Conservation (phyloP, 2,888 invertebrate species). For the Chalcis sispes region DNA sequence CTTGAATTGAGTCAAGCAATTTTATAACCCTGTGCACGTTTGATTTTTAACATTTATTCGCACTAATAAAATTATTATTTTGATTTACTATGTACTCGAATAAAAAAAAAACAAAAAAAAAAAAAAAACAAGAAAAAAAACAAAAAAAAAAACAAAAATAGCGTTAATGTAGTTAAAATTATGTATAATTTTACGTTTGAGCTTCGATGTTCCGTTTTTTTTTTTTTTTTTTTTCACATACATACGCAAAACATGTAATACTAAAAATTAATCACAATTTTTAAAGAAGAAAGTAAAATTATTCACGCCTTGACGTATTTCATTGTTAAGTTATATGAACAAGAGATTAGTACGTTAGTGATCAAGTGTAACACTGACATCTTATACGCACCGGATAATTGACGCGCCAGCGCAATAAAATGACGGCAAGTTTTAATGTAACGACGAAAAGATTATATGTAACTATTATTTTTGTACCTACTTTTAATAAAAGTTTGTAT, state of each 20-base stretch:
- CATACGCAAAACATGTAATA: slow-evolving; percentile 3
- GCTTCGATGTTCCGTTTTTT: slow-evolving; percentile 10
- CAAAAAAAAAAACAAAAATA: not conserved
- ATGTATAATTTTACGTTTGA: slow-evolving; percentile 18
- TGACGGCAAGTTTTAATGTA: slow-evolving; percentile 61
- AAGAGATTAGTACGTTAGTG: slow-evolving; percentile 13
- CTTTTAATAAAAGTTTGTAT: slow-evolving; percentile 74
- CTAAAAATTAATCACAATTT: slow-evolving; percentile 6
- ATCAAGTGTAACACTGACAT: slow-evolving; percentile 37
- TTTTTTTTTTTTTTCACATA: no score
- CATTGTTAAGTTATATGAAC: slow-evolving; percentile 34
- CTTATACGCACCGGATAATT: slow-evolving; percentile 12
- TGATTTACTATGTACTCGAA: not conserved
- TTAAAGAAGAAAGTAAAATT: not conserved
- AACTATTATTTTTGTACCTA: slow-evolving; percentile 74
- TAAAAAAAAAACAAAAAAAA: no score
- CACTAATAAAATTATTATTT: slow-evolving; percentile 1
- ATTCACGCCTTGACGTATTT: slow-evolving; percentile 19
- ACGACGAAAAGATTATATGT: slow-evolving; percentile 70
- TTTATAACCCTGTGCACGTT: not conserved
- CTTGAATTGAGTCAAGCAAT: slow-evolving; percentile 21
- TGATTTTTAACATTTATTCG: not conserved
- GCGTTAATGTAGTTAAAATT: not conserved
- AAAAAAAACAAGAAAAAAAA: no score
- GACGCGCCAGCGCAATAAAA: slow-evolving; percentile 47